Conservation (phyloP, 2,113 vertebrate genomes). For the Ceyx melanurus region DNA sequence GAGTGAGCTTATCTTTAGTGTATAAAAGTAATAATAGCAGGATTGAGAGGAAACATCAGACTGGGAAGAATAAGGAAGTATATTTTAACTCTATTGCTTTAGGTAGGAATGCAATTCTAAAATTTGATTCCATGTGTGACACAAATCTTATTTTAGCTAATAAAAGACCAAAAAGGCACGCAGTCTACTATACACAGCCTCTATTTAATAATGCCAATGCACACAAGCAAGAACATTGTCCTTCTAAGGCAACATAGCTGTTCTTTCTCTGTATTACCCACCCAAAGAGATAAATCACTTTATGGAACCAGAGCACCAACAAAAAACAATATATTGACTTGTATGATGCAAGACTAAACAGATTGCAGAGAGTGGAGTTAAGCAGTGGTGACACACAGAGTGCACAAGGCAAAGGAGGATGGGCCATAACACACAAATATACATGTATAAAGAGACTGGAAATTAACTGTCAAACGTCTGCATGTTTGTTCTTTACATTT, state of each 20-base stretch:
- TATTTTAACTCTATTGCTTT: not conserved
- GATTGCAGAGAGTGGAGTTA: not conserved
- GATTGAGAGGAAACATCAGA: not conserved
- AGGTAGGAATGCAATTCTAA: not conserved
- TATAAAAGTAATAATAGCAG: not conserved
- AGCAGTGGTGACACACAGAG: not conserved
- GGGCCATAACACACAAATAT: not conserved
- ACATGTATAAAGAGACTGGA: not conserved
- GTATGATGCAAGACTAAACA: constrained; percentile 4
- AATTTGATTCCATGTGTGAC: not conserved
- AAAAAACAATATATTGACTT: constrained; percentile 35
- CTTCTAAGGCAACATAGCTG: not conserved
- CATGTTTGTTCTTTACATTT: not conserved
- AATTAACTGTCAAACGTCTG: not conserved
- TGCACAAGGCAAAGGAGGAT: not conserved
- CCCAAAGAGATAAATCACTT: not conserved
- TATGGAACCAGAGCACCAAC: not conserved
- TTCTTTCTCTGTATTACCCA: not conserved
- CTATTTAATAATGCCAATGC: not conserved
- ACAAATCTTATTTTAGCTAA: not conserved
- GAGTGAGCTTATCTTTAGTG: not conserved
- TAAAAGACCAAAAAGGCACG: not conserved
- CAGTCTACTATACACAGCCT: not conserved
- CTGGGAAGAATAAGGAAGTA: not conserved
- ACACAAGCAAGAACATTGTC: not conserved